Evolutionary conservation across 1,140 invertebrate species (phyloP), one percentile per base, ranked within the genome.

Genomic region (Trissolcus basalis): DNA sequence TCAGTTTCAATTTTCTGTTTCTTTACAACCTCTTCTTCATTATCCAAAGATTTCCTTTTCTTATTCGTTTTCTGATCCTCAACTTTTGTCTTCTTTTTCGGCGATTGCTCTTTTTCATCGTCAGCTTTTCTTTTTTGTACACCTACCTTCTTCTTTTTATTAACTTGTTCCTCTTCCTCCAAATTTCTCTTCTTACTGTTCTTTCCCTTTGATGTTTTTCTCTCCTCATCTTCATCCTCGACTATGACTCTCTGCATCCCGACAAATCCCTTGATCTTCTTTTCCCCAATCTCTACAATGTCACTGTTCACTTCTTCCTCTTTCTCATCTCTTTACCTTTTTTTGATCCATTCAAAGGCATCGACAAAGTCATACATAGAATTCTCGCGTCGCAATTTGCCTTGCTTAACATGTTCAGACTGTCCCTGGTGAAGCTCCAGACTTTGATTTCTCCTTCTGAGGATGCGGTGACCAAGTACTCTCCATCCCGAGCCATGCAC

Each of bases 401-500:
- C 11, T 69, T 78, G 43, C 80, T 74, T 11, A 88, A 51, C 39
- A 86, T 74, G 41, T 59, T 83, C 19, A 94, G 80, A 11, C 80
- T 85, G 58, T 85, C 85, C 47, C 89, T 85, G 7, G 87, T 79
- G 33, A 89, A 82, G 12, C 84, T 89, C 94, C 94, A 96, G 0
- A 95, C 78, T 89, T 95, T 95, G 39, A 96, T 90, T 83, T 93
- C 91, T 0, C 95, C 95, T 43, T 92, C 90, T 87, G 94, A 96
- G 0, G 93, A 93, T 13, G 90, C 91, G 15, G 93, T 91, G 41
- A 92, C 90, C 4, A 93, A 78, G 36, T 89, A 89, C 45, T 89
- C 80, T 70, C 86, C 84, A 12, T 86, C 86, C 71, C 85, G 87
- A 64, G 87, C 83, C 27, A 95, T 86, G 82, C 90, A 91, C 86